A percentile compares a stretch with the other conserved stretches of the same genome.
Evolutionary conservation across 2,113 vertebrate genomes (phyloP).

Genomic region (Grammatotria lemairii): DNA sequence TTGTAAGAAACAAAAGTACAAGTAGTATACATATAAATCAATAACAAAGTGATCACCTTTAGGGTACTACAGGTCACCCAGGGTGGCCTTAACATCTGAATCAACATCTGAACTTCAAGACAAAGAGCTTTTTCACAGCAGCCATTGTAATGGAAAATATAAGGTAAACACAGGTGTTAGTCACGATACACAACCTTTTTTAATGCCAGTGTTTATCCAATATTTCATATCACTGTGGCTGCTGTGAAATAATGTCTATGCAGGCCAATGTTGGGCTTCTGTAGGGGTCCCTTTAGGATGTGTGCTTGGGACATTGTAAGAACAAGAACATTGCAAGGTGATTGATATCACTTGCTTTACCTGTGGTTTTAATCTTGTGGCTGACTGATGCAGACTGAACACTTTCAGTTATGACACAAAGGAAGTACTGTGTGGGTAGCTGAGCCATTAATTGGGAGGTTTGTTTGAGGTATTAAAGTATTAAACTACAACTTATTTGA

Average conservation of each 20-base stretch:
- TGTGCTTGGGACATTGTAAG: neutral
- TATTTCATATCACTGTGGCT: neutral
- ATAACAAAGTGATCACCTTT: neutral
- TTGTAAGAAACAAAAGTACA: neutral
- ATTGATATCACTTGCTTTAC: neutral
- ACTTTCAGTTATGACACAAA: neutral
- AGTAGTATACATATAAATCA: neutral
- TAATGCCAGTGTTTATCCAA: neutral
- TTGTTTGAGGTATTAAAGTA: neutral
- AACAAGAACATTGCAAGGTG: neutral
- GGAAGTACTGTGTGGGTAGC: neutral
- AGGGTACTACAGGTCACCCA: neutral
- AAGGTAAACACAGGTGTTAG: neutral
- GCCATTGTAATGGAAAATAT: neutral
- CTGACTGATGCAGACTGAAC: neutral
- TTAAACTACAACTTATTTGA: neutral
- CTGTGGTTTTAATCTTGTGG: neutral
- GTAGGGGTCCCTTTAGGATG: neutral
- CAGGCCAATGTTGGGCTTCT: neutral
- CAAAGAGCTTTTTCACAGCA: neutral
- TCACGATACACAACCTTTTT: neutral
- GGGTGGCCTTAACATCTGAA: neutral
- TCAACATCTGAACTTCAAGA: neutral
- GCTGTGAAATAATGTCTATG: neutral
- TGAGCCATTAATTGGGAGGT: neutral